Evolutionary conservation across 2,888 invertebrate genomes (phyloP).

Genomic region (Andrena trimmerana): DNA sequence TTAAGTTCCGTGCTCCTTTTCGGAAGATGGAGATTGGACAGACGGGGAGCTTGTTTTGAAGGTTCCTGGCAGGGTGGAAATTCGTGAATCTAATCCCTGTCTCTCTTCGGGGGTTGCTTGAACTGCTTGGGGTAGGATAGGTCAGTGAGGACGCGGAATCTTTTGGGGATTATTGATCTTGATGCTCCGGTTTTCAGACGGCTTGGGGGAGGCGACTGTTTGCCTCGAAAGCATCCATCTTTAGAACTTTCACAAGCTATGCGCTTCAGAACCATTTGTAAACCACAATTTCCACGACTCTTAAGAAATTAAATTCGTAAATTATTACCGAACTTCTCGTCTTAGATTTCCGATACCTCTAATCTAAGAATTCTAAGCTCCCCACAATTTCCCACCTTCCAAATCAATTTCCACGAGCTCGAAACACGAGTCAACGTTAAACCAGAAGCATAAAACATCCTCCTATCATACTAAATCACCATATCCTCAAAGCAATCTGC

Average conservation of each 20-base stretch:
- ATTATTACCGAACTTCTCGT: not conserved
- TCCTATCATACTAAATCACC: too few species aligned
- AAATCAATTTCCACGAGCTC: too few species aligned
- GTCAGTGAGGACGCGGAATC: slow-evolving; percentile 49
- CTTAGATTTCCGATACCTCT: not conserved
- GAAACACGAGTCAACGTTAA: too few species aligned
- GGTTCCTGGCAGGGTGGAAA: not conserved
- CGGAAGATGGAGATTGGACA: slow-evolving; percentile 8
- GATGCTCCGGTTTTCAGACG: slow-evolving; percentile 38
- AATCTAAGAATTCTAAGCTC: not conserved
- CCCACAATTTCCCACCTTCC: not conserved
- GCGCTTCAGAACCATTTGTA: too few species aligned
- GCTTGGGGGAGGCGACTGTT: slow-evolving; percentile 20
- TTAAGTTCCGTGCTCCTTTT: not conserved
- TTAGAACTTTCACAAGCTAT: not conserved
- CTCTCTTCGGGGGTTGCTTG: not conserved
- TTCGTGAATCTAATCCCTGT: slow-evolving; percentile 38
- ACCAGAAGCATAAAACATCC: too few species aligned
- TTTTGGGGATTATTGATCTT: slow-evolving; percentile 56
- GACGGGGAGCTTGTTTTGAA: not conserved
- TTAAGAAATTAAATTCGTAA: not conserved
- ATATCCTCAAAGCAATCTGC: not conserved
- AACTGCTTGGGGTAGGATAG: slow-evolving; percentile 35
- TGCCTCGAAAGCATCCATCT: slow-evolving; percentile 1
- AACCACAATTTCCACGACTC: not conserved